Conservation (phyloP, 2,113 vertebrate genomes). For the Lepidothrix coronata region DNA sequence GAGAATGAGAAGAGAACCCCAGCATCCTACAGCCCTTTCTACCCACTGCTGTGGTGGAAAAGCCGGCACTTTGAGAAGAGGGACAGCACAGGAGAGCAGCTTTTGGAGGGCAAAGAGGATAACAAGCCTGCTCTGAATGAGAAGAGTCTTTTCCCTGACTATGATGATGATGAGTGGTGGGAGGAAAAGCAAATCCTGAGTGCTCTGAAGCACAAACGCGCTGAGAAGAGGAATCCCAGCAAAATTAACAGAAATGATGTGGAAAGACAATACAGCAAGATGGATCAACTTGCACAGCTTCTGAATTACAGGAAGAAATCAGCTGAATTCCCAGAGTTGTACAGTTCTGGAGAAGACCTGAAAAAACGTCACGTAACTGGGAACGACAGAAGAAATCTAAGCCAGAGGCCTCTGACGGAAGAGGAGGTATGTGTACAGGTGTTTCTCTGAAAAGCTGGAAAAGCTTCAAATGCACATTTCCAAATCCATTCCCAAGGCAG, state of each 20-base stretch:
- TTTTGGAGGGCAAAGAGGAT: constrained; percentile 61
- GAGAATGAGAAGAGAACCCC: constrained; percentile 75
- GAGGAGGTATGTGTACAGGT: constrained; percentile 80
- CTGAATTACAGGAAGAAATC: constrained; percentile 87
- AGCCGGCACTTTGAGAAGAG: constrained; percentile 60
- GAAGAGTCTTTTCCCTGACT: constrained; percentile 71
- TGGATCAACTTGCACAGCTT: constrained; percentile 83
- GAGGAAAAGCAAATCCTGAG: constrained; percentile 70
- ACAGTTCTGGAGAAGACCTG: constrained; percentile 68
- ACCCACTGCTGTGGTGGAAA: constrained; percentile 83
- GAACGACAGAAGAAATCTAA: constrained; percentile 62
- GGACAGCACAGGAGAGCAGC: constrained; percentile 29
- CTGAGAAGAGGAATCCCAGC: constrained; percentile 33
- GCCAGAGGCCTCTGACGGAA: constrained; percentile 74
- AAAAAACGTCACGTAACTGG: neutral
- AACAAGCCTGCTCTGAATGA: constrained; percentile 21
- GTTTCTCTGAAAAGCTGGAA: neutral
- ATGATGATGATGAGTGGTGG: constrained; percentile 75
- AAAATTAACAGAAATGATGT: neutral
- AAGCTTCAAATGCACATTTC: neutral
- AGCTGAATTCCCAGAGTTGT: constrained; percentile 76
- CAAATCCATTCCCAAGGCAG: neutral
- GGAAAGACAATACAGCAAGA: constrained; percentile 74
- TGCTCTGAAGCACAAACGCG: constrained; percentile 56
- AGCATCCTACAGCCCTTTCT: constrained; percentile 72